phyloP scores from a whole-genome alignment of 2,888 invertebrate species.

The Mythimna albipuncta region DNA sequence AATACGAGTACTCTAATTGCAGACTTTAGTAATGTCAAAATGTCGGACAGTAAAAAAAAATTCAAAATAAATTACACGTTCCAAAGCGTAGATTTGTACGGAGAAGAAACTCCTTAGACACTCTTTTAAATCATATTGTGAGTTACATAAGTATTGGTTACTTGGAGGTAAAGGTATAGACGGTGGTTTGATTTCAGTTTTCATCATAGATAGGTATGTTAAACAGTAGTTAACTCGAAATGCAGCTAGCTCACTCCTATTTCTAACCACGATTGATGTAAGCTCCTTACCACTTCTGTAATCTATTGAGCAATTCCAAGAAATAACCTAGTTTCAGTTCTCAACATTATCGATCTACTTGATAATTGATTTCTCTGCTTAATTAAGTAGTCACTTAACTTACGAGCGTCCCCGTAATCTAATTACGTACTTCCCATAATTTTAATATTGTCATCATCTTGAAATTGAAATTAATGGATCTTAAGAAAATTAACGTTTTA shows the following conservation, averaged over 20 bases:
- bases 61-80: no score
- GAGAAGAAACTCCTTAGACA: no score
- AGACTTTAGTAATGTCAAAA: no score
- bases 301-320: background rate
- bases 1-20: no score
- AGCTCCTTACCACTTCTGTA: no score
- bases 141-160: no score
- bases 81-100: no score
- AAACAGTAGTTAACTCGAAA: background rate
- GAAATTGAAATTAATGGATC: conserved; percentile 62
- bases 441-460: conserved; percentile 62
- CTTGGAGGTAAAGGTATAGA: background rate
- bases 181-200: background rate
- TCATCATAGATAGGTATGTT: background rate
- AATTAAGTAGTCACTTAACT: conserved; percentile 58
- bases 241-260: background rate
- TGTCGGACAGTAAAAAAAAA: no score
- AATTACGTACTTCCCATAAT: conserved; percentile 56
- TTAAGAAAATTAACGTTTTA: conserved; percentile 57
- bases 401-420: conserved; percentile 49
- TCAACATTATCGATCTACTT: conserved; percentile 26
- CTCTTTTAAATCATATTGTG: no score
- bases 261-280: conserved; percentile 3
- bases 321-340: conserved; percentile 20
- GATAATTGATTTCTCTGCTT: conserved; percentile 59